phyloP scores from a whole-genome alignment of 1,140 invertebrate genomes.

The Diabrotica virgifera region DNA sequence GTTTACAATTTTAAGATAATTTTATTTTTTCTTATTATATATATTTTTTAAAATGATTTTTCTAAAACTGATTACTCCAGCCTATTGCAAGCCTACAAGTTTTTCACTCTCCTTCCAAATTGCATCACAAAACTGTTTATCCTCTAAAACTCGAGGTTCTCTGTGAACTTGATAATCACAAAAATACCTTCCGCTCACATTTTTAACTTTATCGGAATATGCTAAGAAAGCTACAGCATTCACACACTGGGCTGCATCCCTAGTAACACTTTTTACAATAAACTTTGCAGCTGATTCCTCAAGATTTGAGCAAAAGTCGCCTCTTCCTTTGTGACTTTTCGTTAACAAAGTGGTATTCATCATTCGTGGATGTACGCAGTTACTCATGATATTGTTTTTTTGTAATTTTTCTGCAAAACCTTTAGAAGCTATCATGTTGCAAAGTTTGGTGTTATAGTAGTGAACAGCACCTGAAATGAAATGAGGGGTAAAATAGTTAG shows the following conservation, averaged over 20 bases:
- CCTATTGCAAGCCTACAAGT: slow-evolving; percentile 4
- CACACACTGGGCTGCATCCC: slow-evolving; percentile 24
- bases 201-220: slow-evolving; percentile 37
- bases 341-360: slow-evolving; percentile 26
- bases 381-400: slow-evolving; percentile 47
- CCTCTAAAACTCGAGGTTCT: slow-evolving; percentile 23
- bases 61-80: slow-evolving; percentile 4
- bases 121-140: slow-evolving; percentile 24
- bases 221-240: slow-evolving; percentile 27
- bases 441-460: slow-evolving; percentile 44
- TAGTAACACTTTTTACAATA: slow-evolving; percentile 18
- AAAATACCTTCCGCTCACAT: slow-evolving; percentile 48
- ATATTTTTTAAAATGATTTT: too few relatives aligned
- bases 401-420: slow-evolving; percentile 36
- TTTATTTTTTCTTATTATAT: too few relatives aligned
- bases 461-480: slow-evolving; percentile 21
- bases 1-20: too few relatives aligned
- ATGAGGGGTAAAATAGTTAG: slow-evolving; percentile 17
- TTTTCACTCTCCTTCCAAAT: slow-evolving; percentile 33
- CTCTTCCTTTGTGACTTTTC: not conserved
- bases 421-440: slow-evolving; percentile 40
- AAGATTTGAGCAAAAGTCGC: slow-evolving; percentile 9
- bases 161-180: slow-evolving; percentile 28
- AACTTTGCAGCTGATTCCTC: not conserved
- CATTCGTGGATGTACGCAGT: slow-evolving; percentile 54